These are phyloP conservation scores for Mechanitis messenoides DNA, from an alignment of 2,888 invertebrate species.

Conservation along the genomic window DNA sequence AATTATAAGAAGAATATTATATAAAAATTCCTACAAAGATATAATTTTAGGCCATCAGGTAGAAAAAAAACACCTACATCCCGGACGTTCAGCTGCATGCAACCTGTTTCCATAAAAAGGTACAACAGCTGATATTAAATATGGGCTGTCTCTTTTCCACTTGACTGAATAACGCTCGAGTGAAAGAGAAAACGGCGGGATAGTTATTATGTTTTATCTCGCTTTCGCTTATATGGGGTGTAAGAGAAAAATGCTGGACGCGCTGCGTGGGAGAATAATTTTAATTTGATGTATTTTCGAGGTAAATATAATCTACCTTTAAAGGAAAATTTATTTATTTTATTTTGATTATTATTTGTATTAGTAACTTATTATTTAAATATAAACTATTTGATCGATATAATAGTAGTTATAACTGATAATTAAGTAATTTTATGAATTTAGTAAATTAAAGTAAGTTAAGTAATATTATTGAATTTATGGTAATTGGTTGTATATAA, in stretches of 20 bases:
- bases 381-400: too few species aligned
- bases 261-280: conserved; percentile 11
- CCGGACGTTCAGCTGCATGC: conserved; percentile 9
- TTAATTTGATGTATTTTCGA: neutral
- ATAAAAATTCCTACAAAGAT: neutral
- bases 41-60: neutral
- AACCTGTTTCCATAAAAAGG: conserved; percentile 23
- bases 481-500: too few species aligned
- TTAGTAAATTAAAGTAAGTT: too few species aligned
- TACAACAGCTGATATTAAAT: conserved; percentile 25
- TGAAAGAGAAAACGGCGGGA: conserved; percentile 3
- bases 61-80: conserved; percentile 9
- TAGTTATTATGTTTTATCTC: neutral
- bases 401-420: too few species aligned
- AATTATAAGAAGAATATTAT: too few species aligned
- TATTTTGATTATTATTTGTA: too few species aligned
- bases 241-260: neutral
- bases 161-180: neutral
- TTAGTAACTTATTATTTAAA: too few species aligned
- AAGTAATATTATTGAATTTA: too few species aligned
- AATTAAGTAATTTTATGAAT: too few species aligned
- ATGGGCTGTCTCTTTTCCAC: conserved; percentile 8
- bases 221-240: neutral
- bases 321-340: too few species aligned
- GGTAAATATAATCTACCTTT: too few species aligned